phyloP scores from a whole-genome alignment of 2,797 vertebrate genomes.

The Clarias platycephalus region DNA sequence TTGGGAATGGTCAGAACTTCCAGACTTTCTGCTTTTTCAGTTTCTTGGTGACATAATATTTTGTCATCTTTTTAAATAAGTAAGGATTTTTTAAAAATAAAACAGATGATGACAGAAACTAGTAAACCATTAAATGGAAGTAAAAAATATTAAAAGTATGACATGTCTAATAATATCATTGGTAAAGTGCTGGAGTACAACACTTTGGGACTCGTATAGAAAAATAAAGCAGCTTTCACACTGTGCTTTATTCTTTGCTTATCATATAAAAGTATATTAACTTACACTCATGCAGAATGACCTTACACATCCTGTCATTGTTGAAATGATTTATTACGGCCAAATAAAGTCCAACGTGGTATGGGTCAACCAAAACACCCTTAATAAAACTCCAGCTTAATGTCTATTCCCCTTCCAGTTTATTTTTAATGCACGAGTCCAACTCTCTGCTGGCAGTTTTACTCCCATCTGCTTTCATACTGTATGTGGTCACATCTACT shows the following conservation, averaged over 20 bases:
- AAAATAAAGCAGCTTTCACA: neutral
- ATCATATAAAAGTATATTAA: neutral
- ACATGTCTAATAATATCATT: neutral
- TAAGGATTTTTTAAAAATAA: neutral
- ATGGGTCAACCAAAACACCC: constrained; percentile 29
- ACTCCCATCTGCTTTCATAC: constrained; percentile 15
- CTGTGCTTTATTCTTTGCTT: neutral
- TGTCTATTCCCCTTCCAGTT: neutral
- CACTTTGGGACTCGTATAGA: neutral
- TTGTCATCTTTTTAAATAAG: neutral
- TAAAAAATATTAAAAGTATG: neutral
- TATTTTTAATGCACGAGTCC: neutral
- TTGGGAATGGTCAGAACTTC: neutral
- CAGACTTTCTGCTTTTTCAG: neutral
- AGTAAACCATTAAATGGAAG: neutral
- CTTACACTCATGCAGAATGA: neutral
- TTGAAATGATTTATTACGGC: constrained; percentile 46
- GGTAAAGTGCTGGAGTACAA: neutral
- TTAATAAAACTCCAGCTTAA: constrained; percentile 30
- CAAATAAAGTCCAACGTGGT: constrained; percentile 32
- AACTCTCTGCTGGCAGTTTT: constrained; percentile 31
- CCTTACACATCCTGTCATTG: constrained; percentile 11
- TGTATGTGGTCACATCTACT: constrained; percentile 4
- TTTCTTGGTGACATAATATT: neutral
- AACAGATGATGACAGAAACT: neutral